A percentile compares a stretch with the other conserved stretches of the same genome.
These are phyloP conservation scores for Ectropis crepuscularia DNA, from an alignment of 2,888 invertebrate genomes.

Conservation along the genomic window DNA sequence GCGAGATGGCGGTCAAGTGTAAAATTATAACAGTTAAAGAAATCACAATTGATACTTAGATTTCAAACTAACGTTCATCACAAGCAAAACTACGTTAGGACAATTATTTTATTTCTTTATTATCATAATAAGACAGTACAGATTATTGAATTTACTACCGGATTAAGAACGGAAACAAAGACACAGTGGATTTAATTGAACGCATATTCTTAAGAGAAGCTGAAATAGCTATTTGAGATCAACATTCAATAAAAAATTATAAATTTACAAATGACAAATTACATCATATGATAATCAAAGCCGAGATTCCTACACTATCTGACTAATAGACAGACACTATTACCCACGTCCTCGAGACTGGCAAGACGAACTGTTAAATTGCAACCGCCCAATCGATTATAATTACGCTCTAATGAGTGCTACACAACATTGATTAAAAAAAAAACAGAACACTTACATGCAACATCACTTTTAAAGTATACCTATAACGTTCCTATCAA, in stretches of 20 bases:
- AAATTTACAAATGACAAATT: no score
- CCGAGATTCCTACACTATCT: conserved; percentile 9
- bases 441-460: conserved; percentile 19
- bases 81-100: neutral
- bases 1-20: no score
- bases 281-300: no score
- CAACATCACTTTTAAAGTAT: conserved; percentile 20
- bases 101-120: conserved; percentile 11
- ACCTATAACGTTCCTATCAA: conserved; percentile 18
- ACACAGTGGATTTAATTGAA: conserved; percentile 32
- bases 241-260: conserved; percentile 27
- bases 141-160: conserved; percentile 22
- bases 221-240: conserved; percentile 31
- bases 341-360: no score
- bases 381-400: conserved; percentile 2
- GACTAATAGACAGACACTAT: conserved; percentile 6
- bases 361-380: neutral
- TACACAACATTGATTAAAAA: conserved; percentile 20
- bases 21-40: no score
- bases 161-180: conserved; percentile 3
- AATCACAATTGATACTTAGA: no score
- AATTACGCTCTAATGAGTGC: neutral
- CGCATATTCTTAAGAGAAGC: conserved; percentile 19
- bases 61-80: no score
- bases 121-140: conserved; percentile 22